Conservation (phyloP, 2,113 vertebrate species). For the Laticauda laticaudata region DNA sequence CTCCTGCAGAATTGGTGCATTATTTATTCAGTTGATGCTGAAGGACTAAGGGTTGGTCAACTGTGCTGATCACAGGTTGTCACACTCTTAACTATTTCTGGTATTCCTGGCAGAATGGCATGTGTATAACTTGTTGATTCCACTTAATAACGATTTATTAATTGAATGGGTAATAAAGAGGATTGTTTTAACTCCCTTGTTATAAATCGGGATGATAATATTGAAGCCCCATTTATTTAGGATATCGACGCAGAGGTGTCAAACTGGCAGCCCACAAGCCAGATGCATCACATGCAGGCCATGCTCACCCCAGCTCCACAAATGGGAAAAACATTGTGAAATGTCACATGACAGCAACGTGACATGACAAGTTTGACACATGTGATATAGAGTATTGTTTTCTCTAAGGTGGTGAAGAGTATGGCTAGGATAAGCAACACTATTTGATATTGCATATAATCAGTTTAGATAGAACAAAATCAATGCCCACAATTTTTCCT, state of each 20-base stretch:
- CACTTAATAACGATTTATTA: neutral
- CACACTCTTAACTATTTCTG: neutral
- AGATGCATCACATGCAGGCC: too few species aligned
- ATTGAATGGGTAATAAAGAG: neutral
- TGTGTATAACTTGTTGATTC: neutral
- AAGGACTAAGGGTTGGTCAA: neutral
- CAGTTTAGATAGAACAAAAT: neutral
- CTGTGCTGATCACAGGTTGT: neutral
- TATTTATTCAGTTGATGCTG: neutral
- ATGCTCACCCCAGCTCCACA: too few species aligned
- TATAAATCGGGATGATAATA: neutral
- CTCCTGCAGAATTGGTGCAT: neutral
- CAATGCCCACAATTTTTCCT: neutral
- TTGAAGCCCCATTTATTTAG: neutral
- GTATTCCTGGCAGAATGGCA: neutral
- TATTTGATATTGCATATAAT: neutral
- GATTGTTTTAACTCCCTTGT: neutral
- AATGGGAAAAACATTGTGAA: too few species aligned
- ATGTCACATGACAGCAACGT: too few species aligned
- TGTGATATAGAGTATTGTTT: neutral
- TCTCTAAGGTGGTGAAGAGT: neutral
- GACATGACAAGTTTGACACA: too few species aligned
- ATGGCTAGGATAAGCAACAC: neutral
- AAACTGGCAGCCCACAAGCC: too few species aligned
- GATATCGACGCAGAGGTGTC: neutral